These are phyloP conservation scores for Caracal caracal DNA, from an alignment of 2,113 vertebrate species.

Conservation along the genomic window DNA sequence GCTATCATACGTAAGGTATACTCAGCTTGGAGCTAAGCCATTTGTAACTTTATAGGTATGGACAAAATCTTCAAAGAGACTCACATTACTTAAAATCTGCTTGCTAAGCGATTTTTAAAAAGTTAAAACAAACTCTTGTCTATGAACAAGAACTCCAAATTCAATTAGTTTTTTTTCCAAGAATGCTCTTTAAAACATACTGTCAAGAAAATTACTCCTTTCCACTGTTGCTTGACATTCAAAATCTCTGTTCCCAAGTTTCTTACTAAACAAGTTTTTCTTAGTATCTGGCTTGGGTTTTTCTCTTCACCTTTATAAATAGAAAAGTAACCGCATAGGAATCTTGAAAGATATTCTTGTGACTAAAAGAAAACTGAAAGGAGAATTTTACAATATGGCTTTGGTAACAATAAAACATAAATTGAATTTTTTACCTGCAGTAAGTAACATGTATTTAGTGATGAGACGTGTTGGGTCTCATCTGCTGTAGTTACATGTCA, in stretches of 20 bases:
- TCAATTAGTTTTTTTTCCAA: slow-evolving; percentile 37
- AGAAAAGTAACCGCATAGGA: slow-evolving; percentile 36
- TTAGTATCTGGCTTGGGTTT: not conserved
- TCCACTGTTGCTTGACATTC: not conserved
- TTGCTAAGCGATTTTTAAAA: slow-evolving; percentile 41
- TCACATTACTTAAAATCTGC: slow-evolving; percentile 63
- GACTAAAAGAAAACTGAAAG: slow-evolving; percentile 75
- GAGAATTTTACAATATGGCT: slow-evolving; percentile 58
- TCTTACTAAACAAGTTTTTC: not conserved
- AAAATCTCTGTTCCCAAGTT: slow-evolving; percentile 5
- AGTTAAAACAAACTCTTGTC: slow-evolving; percentile 47
- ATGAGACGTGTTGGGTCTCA: not conserved
- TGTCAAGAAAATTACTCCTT: not conserved
- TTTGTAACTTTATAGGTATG: slow-evolving; percentile 65
- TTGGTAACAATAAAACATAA: slow-evolving; percentile 41
- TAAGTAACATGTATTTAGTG: not conserved
- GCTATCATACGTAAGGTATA: slow-evolving; percentile 52
- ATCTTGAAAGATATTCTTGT: slow-evolving; percentile 57
- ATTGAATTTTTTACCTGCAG: slow-evolving; percentile 34
- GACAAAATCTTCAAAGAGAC: slow-evolving; percentile 69
- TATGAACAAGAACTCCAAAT: slow-evolving; percentile 60
- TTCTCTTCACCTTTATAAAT: not conserved
- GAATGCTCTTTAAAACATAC: slow-evolving; percentile 47
- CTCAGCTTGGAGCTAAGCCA: slow-evolving; percentile 54
- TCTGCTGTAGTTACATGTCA: not conserved